Evolutionary conservation across 2,888 invertebrate species (phyloP).

Genomic region (Spodoptera littoralis): DNA sequence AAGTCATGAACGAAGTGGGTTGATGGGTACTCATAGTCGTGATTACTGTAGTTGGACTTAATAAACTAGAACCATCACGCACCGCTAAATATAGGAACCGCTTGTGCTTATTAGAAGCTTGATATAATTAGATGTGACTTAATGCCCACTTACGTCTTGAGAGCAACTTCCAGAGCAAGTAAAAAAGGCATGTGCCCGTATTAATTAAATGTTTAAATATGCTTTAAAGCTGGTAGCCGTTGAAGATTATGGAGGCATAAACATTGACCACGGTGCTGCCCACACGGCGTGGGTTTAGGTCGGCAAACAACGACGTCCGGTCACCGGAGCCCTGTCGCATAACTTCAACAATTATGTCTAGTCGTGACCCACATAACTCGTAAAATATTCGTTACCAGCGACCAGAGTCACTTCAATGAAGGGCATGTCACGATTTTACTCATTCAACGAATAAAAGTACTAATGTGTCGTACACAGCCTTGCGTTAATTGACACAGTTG

Average conservation of each 20-base stretch:
- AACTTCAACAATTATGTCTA: constrained; percentile 65
- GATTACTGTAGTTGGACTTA: constrained; percentile 54
- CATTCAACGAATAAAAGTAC: not conserved
- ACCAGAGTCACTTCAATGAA: constrained; percentile 48
- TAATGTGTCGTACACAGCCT: constrained; percentile 10
- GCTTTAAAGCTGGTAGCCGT: constrained; percentile 45
- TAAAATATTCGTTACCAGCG: constrained; percentile 48
- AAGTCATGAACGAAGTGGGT: constrained; percentile 33
- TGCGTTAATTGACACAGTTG: constrained; percentile 8
- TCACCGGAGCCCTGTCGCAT: constrained; percentile 70
- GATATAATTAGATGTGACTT: constrained; percentile 71
- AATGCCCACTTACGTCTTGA: constrained; percentile 61
- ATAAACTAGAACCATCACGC: constrained; percentile 71
- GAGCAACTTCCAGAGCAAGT: constrained; percentile 24
- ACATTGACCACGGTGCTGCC: constrained; percentile 66
- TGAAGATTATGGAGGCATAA: constrained; percentile 41
- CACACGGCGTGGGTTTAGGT: constrained; percentile 78
- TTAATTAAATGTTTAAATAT: constrained; percentile 37
- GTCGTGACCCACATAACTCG: constrained; percentile 64
- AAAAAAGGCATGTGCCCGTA: constrained; percentile 17
- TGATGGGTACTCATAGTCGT: constrained; percentile 35
- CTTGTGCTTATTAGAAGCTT: constrained; percentile 70
- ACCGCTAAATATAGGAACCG: constrained; percentile 76
- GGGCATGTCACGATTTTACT: constrained; percentile 45
- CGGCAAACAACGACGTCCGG: constrained; percentile 85